These are phyloP conservation scores for Turdus rufiventris DNA, from an alignment of 2,113 vertebrate species.

Conservation along the genomic window DNA sequence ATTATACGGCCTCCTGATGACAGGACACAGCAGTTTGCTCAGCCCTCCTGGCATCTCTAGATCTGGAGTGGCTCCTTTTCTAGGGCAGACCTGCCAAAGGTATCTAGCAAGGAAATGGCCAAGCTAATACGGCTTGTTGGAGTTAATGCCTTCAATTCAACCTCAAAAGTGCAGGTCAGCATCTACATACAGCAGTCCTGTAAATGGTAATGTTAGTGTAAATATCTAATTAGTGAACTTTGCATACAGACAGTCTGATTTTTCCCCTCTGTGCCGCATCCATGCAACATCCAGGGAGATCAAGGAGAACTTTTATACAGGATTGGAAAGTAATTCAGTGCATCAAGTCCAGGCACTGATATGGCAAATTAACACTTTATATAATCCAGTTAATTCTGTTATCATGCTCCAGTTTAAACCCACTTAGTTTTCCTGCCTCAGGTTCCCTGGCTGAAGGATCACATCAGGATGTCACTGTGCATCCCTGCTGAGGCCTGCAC, in stretches of 20 bases:
- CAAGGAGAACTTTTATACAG: neutral
- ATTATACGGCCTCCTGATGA: neutral
- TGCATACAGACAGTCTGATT: neutral
- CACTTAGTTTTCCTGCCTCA: neutral
- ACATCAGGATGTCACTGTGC: accelerated
- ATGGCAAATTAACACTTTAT: neutral
- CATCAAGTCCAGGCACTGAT: neutral
- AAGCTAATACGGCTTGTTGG: neutral
- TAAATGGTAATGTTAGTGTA: neutral
- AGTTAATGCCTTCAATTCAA: neutral
- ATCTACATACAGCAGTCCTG: neutral
- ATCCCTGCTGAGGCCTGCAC: neutral
- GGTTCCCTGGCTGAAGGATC: neutral
- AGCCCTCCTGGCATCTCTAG: neutral
- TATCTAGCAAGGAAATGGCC: neutral
- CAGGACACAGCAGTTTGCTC: neutral
- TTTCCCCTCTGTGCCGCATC: neutral
- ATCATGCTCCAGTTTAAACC: neutral
- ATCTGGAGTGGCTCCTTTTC: neutral
- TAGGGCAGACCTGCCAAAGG: neutral
- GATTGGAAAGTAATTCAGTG: neutral
- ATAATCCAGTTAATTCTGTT: neutral
- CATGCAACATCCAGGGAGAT: neutral
- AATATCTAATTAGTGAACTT: neutral
- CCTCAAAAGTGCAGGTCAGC: neutral